These are phyloP conservation scores for Ectemnius lituratus DNA, from an alignment of 2,888 invertebrate genomes.

Conservation along the genomic window DNA sequence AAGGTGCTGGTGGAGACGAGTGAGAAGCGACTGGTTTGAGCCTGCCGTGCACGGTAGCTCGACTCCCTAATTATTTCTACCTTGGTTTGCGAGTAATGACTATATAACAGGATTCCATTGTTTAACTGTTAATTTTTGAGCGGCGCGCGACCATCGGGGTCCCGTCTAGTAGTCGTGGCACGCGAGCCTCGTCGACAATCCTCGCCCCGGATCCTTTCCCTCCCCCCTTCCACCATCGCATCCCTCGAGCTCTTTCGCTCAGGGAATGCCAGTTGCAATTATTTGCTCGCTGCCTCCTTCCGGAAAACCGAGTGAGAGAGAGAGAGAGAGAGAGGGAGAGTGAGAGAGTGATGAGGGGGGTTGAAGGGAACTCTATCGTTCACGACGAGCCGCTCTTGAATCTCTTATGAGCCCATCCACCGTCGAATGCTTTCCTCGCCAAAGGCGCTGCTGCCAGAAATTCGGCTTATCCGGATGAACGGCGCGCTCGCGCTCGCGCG, in stretches of 20 bases:
- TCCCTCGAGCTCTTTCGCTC: slow-evolving; percentile 1
- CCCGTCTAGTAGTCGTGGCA: slow-evolving; percentile 50
- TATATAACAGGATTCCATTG: slow-evolving; percentile 69
- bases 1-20: slow-evolving; percentile 28
- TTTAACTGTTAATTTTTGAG: slow-evolving; percentile 72
- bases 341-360: slow-evolving; percentile 1
- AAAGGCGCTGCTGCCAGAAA: slow-evolving; percentile 46
- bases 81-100: slow-evolving; percentile 67
- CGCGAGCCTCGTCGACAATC: slow-evolving; percentile 51
- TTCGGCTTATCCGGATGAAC: slow-evolving; percentile 51
- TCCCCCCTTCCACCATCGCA: background rate
- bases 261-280: slow-evolving; percentile 59
- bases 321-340: background rate
- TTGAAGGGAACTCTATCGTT: slow-evolving; percentile 48
- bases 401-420: slow-evolving; percentile 49
- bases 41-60: slow-evolving; percentile 44
- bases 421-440: slow-evolving; percentile 47
- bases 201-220: background rate
- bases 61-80: slow-evolving; percentile 69
- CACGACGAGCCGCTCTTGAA: slow-evolving; percentile 50
- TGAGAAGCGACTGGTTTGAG: background rate
- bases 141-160: slow-evolving; percentile 59
- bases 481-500: slow-evolving; percentile 31
- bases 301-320: background rate
- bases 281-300: slow-evolving; percentile 51